These are phyloP conservation scores for Parnassius glacialis DNA, from an alignment of 2,888 invertebrate species.

Conservation along the genomic window DNA sequence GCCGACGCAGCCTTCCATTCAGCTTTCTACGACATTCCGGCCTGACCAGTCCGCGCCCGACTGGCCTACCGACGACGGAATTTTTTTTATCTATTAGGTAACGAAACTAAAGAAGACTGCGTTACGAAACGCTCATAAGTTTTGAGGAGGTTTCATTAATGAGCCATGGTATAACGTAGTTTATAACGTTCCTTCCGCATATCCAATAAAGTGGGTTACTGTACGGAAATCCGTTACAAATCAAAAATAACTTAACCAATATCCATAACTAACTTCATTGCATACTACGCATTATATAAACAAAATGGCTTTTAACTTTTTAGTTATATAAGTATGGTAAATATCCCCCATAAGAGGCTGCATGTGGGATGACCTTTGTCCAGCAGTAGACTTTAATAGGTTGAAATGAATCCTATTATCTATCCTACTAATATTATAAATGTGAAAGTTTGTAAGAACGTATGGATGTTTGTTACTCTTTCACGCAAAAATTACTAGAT, in stretches of 20 bases:
- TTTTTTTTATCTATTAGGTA: conserved; percentile 19
- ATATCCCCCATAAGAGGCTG: too few relatives aligned
- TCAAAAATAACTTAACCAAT: background rate
- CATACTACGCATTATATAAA: background rate
- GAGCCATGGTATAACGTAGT: background rate
- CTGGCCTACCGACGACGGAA: conserved; percentile 15
- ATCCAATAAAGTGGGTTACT: too few relatives aligned
- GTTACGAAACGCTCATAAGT: conserved; percentile 4
- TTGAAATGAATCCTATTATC: too few relatives aligned
- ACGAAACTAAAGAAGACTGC: conserved; percentile 16
- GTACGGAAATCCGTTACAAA: conserved; percentile 1
- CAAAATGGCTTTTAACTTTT: background rate
- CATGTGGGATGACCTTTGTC: too few relatives aligned
- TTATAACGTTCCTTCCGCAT: too few relatives aligned
- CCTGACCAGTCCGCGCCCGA: conserved; percentile 47
- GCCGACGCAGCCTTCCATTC: conserved; percentile 23
- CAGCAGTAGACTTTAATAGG: too few relatives aligned
- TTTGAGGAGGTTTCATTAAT: background rate
- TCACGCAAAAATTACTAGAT: too few relatives aligned
- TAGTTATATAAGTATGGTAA: too few relatives aligned
- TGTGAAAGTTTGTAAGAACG: too few relatives aligned
- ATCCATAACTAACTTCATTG: background rate
- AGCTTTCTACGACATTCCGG: conserved; percentile 66
- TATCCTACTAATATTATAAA: too few relatives aligned
- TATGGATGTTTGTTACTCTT: too few relatives aligned